A percentile compares a stretch with the other conserved stretches of the same genome.
Conservation (phyloP, 2,888 invertebrate genomes). For the Dorcus hopei region DNA sequence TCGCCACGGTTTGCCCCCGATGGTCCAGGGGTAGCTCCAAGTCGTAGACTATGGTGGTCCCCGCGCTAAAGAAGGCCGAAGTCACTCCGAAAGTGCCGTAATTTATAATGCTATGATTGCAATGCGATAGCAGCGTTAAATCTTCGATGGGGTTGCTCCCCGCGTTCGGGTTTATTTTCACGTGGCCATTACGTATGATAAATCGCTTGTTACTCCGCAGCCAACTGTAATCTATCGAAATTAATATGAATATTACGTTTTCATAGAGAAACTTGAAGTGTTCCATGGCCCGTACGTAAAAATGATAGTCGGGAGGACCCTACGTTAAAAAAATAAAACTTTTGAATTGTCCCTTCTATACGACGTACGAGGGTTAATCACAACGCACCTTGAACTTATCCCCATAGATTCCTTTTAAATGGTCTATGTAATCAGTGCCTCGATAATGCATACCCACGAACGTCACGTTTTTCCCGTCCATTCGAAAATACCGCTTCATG, state of each 20-base stretch:
- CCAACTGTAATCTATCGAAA: conserved; percentile 18
- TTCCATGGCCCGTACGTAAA: conserved; percentile 23
- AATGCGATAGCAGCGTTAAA: conserved; percentile 20
- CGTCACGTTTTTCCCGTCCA: conserved; percentile 8
- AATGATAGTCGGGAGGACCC: conserved; percentile 14
- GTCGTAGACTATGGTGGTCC: conserved; percentile 22
- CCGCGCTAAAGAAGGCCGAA: conserved; percentile 18
- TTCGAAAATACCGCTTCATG: conserved; percentile 1
- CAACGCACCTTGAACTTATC: neutral
- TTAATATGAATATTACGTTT: conserved; percentile 21
- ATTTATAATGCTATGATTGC: conserved; percentile 25
- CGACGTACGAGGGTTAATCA: neutral
- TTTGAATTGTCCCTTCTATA: too few species aligned
- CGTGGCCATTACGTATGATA: conserved; percentile 1
- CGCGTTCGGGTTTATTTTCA: conserved; percentile 13
- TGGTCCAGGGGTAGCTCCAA: conserved; percentile 19
- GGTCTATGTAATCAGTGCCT: conserved; percentile 17
- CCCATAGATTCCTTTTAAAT: conserved; percentile 5
- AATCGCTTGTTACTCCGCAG: conserved; percentile 3
- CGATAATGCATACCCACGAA: conserved; percentile 22
- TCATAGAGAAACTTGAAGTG: conserved; percentile 17
- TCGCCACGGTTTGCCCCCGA: conserved; percentile 20
- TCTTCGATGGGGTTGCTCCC: conserved; percentile 9
- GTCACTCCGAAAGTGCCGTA: conserved; percentile 24
- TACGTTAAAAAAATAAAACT: conserved; percentile 6